Conservation (phyloP, 30 jellyfish, hydroid and myxozoan genomes). For the Rhopilema esculentum region DNA sequence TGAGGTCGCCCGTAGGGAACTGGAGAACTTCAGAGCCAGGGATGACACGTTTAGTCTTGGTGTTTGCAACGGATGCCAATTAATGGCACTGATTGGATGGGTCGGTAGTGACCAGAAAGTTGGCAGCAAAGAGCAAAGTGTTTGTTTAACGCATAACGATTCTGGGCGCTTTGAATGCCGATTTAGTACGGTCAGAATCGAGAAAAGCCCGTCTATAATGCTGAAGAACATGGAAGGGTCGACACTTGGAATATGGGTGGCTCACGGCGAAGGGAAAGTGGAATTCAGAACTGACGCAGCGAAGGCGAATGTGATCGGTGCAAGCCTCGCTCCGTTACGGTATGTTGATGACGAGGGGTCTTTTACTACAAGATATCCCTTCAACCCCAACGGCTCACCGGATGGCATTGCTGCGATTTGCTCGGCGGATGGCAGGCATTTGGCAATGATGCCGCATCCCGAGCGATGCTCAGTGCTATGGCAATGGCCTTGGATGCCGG, state of each 20-base stretch:
- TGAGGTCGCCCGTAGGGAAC: slow-evolving; percentile 63
- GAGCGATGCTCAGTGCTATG: slow-evolving; percentile 77
- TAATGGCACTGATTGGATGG: slow-evolving; percentile 92
- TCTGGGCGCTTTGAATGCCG: slow-evolving; percentile 94
- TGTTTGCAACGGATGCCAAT: slow-evolving; percentile 95
- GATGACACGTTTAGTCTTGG: slow-evolving; percentile 92
- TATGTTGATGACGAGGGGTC: slow-evolving; percentile 79
- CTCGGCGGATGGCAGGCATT: slow-evolving; percentile 92
- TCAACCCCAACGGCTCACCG: slow-evolving; percentile 88
- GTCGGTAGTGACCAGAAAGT: slow-evolving; percentile 61
- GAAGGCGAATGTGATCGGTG: neutral
- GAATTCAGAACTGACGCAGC: slow-evolving; percentile 45
- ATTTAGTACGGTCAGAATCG: slow-evolving; percentile 72
- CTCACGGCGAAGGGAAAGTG: slow-evolving; percentile 95
- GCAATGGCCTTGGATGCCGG: slow-evolving; percentile 95
- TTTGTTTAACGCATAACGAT: slow-evolving; percentile 74
- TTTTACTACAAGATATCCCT: slow-evolving; percentile 71
- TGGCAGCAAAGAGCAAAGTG: slow-evolving; percentile 52
- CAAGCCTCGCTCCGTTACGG: slow-evolving; percentile 70
- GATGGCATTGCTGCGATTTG: slow-evolving; percentile 90
- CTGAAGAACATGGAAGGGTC: slow-evolving; percentile 83
- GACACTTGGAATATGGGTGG: slow-evolving; percentile 83
- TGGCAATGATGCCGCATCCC: slow-evolving; percentile 98
- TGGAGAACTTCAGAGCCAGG: slow-evolving; percentile 77
- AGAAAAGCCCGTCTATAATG: slow-evolving; percentile 81